Base-by-base conservation (phyloP, 1,140 invertebrate genomes). In the Xylocopa sonorina region DNA sequence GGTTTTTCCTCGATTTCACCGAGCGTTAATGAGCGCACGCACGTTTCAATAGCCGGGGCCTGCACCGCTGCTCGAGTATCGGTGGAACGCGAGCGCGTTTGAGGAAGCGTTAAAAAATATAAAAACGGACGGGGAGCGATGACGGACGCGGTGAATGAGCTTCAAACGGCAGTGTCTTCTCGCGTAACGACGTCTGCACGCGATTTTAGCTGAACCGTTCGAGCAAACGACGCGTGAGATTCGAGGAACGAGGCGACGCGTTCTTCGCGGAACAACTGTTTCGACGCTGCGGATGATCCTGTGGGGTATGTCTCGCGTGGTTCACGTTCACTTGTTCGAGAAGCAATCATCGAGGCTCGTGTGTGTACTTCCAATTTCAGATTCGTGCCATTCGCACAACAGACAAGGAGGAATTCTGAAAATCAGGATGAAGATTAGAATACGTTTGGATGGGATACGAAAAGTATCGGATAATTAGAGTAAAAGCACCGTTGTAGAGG, bases 1-100 rank as follows among this genome's bases (percentile, higher is more conserved):
- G 34, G 10, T 41, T 24, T 16, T 24, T 38, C 58, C 58, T 62
- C 58, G 58, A 62, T 41, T 64, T 64, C 62, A 18, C 27, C 62
- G 62, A 34, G 38, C 62, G 62, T 64, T 64, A 64, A 64, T 43
- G 62, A 64, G 62, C 62, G 62, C 62, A 64, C 62, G 62, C 62
- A 64, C 38, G 62, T 64, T 43, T 64, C 62, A 64, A 64, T 64
- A 43, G 62, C 6, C 38, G 62, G n/a, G n/a, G n/a, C n/a, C 14
- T 24, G 62, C 27, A 38, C 43, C 58, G 58, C 12, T n/a, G 18
- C 29, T 60, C 34, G 24, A 64, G 62, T 64, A 64, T 64, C 62
- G 62, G 62, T 41, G 62, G 62, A 64, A 64, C 62, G 60, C 60
- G 16, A n/a, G 32, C 60, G 34, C 34, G 60, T 27, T 38, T 10